Base-by-base conservation (phyloP, 2,888 invertebrate genomes). In the Melanargia galathea region DNA sequence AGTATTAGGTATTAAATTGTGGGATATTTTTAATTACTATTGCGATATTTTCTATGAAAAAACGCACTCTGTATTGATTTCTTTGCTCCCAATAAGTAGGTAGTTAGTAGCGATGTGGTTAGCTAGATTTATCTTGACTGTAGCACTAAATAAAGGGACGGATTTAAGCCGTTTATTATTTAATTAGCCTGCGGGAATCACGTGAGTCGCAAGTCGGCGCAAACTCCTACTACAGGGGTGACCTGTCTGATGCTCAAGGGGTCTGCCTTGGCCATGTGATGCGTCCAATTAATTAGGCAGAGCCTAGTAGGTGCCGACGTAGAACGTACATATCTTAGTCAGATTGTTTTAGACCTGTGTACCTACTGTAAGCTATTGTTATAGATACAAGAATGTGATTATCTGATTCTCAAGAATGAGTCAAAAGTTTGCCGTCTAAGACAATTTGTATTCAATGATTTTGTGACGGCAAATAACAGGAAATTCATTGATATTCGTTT, bases 251-350 rank as follows among this genome's bases (percentile, higher is more conserved):
- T 75, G 75, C 81, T 74, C 80, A 80, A 78, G 82, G 80, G 81
- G 78, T 76, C 78, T 75, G 75, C 68, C 73, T 77, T 82, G 75
- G 75, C 78, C 76, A 76, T 73, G 75, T 79, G 77, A 78, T 78
- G 78, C 79, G 74, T 57, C 81, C 78, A 78, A 87, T 86, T 84
- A 87, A 86, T 87, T 87, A 87, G 82, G 79, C 80, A 84, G 70
- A 73, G 70, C 65, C 67, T 73, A 63, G 56, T 62, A 62, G 57
- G n/a, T 49, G 57, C 54, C 45, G 45, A 58, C 54, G 59, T 64
- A 46, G 56, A 57, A 30, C 16, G 48, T 38, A 49, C 52, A 35
- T 59, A 45, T 60, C 64, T 60, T 57, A 61, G 46, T 11, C 45
- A 52, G 33, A 43, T 11, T 43, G 20, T 58, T 24, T 33, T 45